Percentiles rank a stretch among this genome's conserved stretches.
These are phyloP conservation scores for Scaeva pyrastri DNA, from an alignment of 2,888 invertebrate genomes.

Conservation along the genomic window DNA sequence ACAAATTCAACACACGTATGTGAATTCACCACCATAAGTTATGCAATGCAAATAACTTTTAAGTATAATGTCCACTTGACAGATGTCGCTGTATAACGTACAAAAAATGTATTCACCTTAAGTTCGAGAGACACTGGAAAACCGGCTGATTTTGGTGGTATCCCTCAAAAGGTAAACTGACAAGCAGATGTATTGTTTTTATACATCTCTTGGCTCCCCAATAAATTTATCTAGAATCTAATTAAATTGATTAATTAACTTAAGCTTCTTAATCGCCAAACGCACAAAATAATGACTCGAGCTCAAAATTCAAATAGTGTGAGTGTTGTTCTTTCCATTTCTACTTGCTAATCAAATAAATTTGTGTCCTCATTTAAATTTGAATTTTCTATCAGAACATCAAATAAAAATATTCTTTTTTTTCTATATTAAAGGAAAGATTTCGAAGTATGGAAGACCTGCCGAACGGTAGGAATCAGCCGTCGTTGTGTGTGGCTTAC, in stretches of 20 bases:
- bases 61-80: background rate
- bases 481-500: constrained; percentile 74
- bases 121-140: constrained; percentile 5
- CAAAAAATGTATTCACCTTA: background rate
- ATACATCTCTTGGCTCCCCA: background rate
- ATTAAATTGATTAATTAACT: background rate
- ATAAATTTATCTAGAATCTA: background rate
- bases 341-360: constrained; percentile 10
- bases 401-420: background rate
- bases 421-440: constrained; percentile 39
- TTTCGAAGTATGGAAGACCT: constrained; percentile 51
- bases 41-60: background rate
- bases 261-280: background rate
- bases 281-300: constrained; percentile 34
- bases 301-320: constrained; percentile 31
- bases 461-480: constrained; percentile 44
- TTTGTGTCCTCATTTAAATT: background rate
- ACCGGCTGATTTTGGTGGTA: constrained; percentile 30
- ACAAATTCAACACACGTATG: too few species aligned
- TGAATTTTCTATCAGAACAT: constrained; percentile 30
- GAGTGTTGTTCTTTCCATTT: background rate
- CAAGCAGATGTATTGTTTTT: constrained; percentile 26
- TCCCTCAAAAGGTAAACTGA: constrained; percentile 11
- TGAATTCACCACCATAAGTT: background rate
- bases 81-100: constrained; percentile 7